Evolutionary conservation across 2,888 invertebrate species (phyloP), one percentile per base, ranked within the genome.

Genomic region (Metalampra italica): DNA sequence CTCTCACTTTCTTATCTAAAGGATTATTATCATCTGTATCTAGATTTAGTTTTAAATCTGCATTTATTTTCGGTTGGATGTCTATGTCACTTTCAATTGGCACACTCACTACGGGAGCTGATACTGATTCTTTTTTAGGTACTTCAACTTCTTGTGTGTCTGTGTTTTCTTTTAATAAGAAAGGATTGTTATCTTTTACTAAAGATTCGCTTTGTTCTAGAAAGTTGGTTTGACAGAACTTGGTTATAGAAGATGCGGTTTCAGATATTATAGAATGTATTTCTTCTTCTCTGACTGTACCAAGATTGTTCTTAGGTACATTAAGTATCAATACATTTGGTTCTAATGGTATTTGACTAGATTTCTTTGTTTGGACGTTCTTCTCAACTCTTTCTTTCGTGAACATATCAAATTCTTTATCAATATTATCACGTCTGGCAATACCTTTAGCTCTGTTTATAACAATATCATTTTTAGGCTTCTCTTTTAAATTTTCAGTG

Each of bases 391-490:
- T 60, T 69, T 83, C 75, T 82, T 88, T 76, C 49, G 78, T 81
- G 60, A 91, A 81, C 61, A 83, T 64, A 64, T 90, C 79, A 57
- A 91, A 75, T 72, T 91, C 90, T 63, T 91, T 68, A 57, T 91
- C 90, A 0, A 89, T 62, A 51, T 77, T 77, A 9, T 46, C 36
- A 14, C 51, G 48, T 46, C 55, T 59, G 55, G 11, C 29, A n/a
- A n/a, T n/a, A n/a, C 8, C 29, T 13, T 42, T 42, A 7, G 3
- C 39, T 14, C 3, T 39, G 12, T 3, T 39, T 8, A 1, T 15
- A 7, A 39, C 66, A 60, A 3, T 55, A n/a, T 36, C 36, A 36
- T n/a, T 36, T 36, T 36, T 36, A n/a, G n/a, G 11, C 40, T 66
- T 71, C 1, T 56, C 54, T 11, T 43, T 29, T 0, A 84, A 45